A percentile compares a stretch with the other conserved stretches of the same genome.
These are phyloP conservation scores for Geotrupes spiniger DNA, from an alignment of 2,888 invertebrate genomes.

Conservation along the genomic window DNA sequence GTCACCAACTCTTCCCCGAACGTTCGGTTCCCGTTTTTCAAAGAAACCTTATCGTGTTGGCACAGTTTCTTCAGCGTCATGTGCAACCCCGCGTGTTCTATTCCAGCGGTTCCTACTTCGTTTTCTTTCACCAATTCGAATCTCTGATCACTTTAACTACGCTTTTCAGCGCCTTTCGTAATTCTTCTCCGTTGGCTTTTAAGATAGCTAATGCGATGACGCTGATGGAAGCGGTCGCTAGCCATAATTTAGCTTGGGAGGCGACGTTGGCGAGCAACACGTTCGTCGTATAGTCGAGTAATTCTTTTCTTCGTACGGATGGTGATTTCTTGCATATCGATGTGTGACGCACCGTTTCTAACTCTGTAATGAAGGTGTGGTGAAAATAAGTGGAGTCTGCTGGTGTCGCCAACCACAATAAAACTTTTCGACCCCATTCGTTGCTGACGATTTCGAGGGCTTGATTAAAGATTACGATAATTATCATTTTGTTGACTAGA, in stretches of 20 bases:
- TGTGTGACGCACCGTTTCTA: constrained; percentile 72
- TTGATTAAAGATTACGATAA: constrained; percentile 66
- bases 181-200: constrained; percentile 50
- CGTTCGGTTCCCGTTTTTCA: constrained; percentile 47
- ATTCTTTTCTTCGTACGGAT: constrained; percentile 64
- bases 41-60: constrained; percentile 57
- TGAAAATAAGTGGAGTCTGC: constrained; percentile 79
- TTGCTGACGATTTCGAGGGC: constrained; percentile 68
- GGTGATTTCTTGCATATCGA: constrained; percentile 72
- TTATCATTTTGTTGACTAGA: constrained; percentile 77
- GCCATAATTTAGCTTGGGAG: constrained; percentile 64
- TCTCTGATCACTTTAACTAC: constrained; percentile 51
- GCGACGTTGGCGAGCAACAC: constrained; percentile 40
- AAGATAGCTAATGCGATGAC: constrained; percentile 69
- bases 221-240: constrained; percentile 64
- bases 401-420: constrained; percentile 85
- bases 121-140: constrained; percentile 56
- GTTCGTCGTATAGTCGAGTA: constrained; percentile 49
- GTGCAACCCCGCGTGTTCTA: constrained; percentile 76
- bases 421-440: constrained; percentile 76
- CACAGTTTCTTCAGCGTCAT: constrained; percentile 74
- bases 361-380: constrained; percentile 70
- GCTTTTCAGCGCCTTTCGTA: constrained; percentile 50
- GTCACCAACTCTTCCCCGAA: constrained; percentile 60
- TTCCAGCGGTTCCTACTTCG: constrained; percentile 53